Evolutionary conservation across 2,113 vertebrate genomes (phyloP), one percentile per base, ranked within the genome.

Genomic region (Serinus canaria): DNA sequence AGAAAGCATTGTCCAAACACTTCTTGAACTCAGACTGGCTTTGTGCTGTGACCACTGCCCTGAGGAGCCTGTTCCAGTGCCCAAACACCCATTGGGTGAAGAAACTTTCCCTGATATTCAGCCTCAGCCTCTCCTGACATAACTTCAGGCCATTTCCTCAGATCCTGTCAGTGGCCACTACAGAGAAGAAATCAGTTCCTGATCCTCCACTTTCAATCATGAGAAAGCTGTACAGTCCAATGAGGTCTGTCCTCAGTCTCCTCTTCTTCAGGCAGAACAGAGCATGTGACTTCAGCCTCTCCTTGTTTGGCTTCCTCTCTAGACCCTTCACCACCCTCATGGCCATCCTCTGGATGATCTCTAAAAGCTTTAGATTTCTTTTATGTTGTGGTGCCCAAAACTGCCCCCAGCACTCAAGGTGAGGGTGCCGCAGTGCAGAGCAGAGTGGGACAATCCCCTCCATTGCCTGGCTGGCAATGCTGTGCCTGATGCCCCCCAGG

Each of bases 391-490:
- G 15, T 7, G 6, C 8, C 24, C 31, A 23, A 35, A 60, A n/a
- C 35, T 70, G 24, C 8, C 31, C 24, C 31, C 13, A 60, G 31
- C 1, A 43, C 24, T 30, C 0, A 0, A 43, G 55, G 10, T 43
- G 31, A 60, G 31, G 24, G 13, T 2, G 3, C 24, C 23, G 5
- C 35, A 30, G 4, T 4, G 6, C 35, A 59, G 66, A 70, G 12
- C 66, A 70, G 15, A 30, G 44, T 0, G 0, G 35, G 30, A n/a
- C 11, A 59, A 28, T 23, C 7, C 30, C 30, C 9, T 49, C 24
- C 6, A 19, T 59, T 22, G 3, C 53, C 44, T 1, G 0, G 24
- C 30, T 50, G 53, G 19, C 0, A 1, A 28, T 69, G 30, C 18
- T 82, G 64, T 0, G 43, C 8, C 7, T 69, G 53, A 49, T 49